Conservation (phyloP, 2,797 vertebrate genomes). For the Poecile montanus region DNA sequence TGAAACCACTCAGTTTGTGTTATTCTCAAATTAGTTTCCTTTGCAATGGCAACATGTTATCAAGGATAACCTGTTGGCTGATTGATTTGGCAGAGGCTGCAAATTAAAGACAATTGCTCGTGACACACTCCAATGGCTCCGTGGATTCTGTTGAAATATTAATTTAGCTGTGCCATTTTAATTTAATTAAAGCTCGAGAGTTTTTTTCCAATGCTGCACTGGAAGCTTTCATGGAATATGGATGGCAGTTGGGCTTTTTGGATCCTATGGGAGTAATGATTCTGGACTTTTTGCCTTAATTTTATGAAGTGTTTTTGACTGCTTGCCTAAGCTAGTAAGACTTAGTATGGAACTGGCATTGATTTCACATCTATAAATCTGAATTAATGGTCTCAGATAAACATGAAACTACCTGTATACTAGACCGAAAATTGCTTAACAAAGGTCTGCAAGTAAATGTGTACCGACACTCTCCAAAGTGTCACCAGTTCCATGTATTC, state of each 20-base stretch:
- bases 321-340: constrained; percentile 10
- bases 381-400: constrained; percentile 42
- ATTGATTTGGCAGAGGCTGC: constrained; percentile 47
- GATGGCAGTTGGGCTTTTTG: constrained; percentile 36
- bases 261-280: constrained; percentile 40
- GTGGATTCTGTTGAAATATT: constrained; percentile 54
- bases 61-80: constrained; percentile 50
- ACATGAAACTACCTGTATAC: not conserved
- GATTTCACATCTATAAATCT: constrained; percentile 50
- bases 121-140: constrained; percentile 44
- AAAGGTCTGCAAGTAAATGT: not conserved
- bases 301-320: constrained; percentile 52
- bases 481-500: not conserved
- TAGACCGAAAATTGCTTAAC: constrained; percentile 1
- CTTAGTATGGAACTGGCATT: constrained; percentile 33
- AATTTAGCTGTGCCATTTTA: constrained; percentile 62
- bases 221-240: constrained; percentile 40
- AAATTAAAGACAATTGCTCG: constrained; percentile 66
- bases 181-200: constrained; percentile 60
- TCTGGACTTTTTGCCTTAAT: constrained; percentile 18
- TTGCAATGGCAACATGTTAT: constrained; percentile 20
- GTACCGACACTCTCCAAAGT: not conserved
- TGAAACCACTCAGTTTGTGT: constrained; percentile 53
- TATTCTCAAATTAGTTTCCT: constrained; percentile 57
- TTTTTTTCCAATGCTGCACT: not conserved